Base-by-base conservation (phyloP, 2,113 vertebrate species). In the Vidua macroura region DNA sequence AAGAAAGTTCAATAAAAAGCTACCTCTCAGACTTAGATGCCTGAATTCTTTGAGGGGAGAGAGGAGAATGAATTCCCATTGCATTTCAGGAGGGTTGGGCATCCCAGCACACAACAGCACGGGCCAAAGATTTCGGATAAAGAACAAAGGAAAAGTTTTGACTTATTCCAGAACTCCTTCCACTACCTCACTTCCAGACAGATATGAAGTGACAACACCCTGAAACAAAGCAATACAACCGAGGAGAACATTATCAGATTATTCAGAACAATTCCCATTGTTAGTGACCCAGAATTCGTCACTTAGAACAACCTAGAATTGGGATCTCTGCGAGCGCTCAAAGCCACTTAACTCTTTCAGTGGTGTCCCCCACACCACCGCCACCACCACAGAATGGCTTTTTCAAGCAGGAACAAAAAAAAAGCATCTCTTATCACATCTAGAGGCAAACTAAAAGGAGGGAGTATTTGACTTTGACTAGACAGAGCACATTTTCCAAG, bases 131-230 rank as follows among this genome's bases (percentile, higher is more conserved):
- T 93, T 93, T 88, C 0, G 48, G 95, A 96, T 92, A 96, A 95
- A 95, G 37, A 96, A 66, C 56, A 89, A 95, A 93, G 88, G 86
- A 96, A 95, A 96, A 93, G 77, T 60, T 93, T 84, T 92, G 35
- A 94, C 94, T 91, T 92, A 95, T 86, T 95, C 80, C 89, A 92
- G 86, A 92, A 87, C 89, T 95, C 91, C 92, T 96, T 95, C 96
- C 92, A 97, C 96, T 96, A 95, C 94, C 88, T 97, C 96, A 96
- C 92, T 96, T 97, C 96, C 95, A 97, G 93, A 95, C 63, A 94
- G 94, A 93, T 95, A 94, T 68, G 90, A 92, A 97, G 72, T 75
- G 95, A 96, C 92, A 95, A 95, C 82, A 94, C 79, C 93, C 95
- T 95, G 79, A 95, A 93, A 95, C 90, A 96, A 95, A 92, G 93